Conservation (phyloP, 92 coral and sea anemone species). For the Parazoanthus swiftii region DNA sequence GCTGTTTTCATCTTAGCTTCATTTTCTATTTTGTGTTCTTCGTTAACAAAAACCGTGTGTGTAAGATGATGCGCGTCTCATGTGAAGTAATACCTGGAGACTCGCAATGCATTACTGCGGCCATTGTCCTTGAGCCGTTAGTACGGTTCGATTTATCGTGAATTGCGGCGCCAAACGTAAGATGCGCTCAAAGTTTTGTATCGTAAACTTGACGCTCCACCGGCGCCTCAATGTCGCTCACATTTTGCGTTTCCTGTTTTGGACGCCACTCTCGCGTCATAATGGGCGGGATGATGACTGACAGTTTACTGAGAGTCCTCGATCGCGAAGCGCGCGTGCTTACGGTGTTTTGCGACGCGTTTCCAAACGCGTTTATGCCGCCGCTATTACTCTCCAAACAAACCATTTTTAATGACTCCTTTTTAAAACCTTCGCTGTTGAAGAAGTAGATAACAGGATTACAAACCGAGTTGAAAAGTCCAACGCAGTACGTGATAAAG, state of each 20-base stretch:
- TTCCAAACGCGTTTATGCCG: background rate
- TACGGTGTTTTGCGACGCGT: background rate
- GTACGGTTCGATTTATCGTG: too few relatives aligned
- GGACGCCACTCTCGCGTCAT: conserved; percentile 18
- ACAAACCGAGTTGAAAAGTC: conserved; percentile 78
- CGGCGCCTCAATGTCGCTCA: background rate
- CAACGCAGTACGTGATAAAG: conserved; percentile 61
- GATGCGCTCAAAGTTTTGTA: conserved; percentile 7
- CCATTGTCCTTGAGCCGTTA: too few relatives aligned
- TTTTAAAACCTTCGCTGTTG: conserved; percentile 69
- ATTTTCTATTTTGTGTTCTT: too few relatives aligned
- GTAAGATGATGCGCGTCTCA: too few relatives aligned
- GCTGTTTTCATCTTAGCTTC: too few relatives aligned
- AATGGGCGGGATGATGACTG: conserved; percentile 14
- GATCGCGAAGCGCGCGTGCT: conserved; percentile 3
- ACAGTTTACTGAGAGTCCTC: conserved; percentile 25
- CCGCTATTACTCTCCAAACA: conserved; percentile 59
- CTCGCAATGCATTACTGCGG: too few relatives aligned
- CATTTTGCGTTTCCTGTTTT: background rate
- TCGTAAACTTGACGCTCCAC: background rate
- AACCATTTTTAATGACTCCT: conserved; percentile 64
- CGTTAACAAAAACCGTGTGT: too few relatives aligned
- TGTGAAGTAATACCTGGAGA: too few relatives aligned
- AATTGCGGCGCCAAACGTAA: background rate
- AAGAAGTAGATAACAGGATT: conserved; percentile 84